Evolutionary conservation across 2,888 invertebrate genomes (phyloP).

Genomic region (Cephus pulcher): DNA sequence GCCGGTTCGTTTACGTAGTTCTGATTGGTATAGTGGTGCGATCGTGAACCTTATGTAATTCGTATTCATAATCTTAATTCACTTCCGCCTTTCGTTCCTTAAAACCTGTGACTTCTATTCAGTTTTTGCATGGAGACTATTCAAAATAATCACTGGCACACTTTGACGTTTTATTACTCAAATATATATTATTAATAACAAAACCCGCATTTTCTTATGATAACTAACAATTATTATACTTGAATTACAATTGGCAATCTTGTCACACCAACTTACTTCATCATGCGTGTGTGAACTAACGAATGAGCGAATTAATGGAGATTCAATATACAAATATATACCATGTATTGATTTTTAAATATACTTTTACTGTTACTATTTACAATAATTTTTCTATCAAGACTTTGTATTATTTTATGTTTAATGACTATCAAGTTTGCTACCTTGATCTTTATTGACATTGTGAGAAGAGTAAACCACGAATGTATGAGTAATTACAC

Average conservation of each 20-base stretch:
- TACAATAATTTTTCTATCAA: background rate
- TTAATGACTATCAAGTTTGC: background rate
- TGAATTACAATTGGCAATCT: background rate
- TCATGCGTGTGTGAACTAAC: background rate
- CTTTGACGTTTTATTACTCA: background rate
- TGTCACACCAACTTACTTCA: background rate
- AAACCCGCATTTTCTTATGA: background rate
- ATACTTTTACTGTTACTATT: background rate
- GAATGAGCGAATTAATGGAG: background rate
- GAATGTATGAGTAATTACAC: background rate
- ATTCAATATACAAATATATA: background rate
- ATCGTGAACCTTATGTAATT: slow-evolving; percentile 17
- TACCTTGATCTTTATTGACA: background rate
- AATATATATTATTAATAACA: background rate
- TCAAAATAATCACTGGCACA: background rate
- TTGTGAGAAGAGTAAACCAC: background rate
- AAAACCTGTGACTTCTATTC: background rate
- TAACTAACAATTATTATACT: background rate
- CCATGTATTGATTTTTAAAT: background rate
- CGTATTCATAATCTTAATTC: slow-evolving; percentile 18
- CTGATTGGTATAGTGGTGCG: slow-evolving; percentile 5
- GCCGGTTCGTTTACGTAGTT: background rate
- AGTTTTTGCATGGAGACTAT: background rate
- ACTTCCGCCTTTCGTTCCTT: slow-evolving; percentile 33
- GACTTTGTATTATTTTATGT: background rate